Evolutionary conservation across 1,140 invertebrate species (phyloP).

Genomic region (Macrobrachium nipponense): DNA sequence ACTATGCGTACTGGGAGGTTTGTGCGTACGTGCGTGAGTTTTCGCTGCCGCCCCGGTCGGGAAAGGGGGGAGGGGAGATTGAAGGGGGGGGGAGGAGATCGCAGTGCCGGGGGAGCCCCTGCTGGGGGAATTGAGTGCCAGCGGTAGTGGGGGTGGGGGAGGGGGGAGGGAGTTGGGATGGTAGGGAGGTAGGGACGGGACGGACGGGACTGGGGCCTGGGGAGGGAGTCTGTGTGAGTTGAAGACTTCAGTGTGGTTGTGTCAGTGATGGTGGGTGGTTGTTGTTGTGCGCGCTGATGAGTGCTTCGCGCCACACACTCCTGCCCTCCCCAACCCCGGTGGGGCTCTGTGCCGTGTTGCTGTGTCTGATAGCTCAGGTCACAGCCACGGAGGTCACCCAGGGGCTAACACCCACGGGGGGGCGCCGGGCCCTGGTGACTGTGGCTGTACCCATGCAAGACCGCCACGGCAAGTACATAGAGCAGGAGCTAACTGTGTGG

Average conservation of each 20-base stretch:
- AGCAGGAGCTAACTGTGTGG: constrained; percentile 38
- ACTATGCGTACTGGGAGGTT: neutral
- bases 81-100: neutral
- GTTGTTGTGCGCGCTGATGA: constrained; percentile 37
- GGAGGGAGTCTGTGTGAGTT: neutral
- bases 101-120: neutral
- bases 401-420: constrained; percentile 36
- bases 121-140: neutral
- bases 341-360: constrained; percentile 40
- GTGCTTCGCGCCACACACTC: constrained; percentile 30
- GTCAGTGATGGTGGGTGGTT: constrained; percentile 49
- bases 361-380: constrained; percentile 14
- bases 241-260: constrained; percentile 33
- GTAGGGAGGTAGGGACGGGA: neutral
- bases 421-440: constrained; percentile 46
- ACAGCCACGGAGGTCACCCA: constrained; percentile 26
- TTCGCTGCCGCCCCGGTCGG: neutral
- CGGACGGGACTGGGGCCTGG: too few relatives aligned
- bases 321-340: constrained; percentile 23
- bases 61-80: neutral
- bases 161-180: neutral
- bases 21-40: neutral
- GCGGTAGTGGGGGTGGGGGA: neutral
- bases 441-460: constrained; percentile 39
- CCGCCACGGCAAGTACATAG: constrained; percentile 47